Evolutionary conservation across 2,113 vertebrate species (phyloP), one percentile per base, ranked within the genome.

Genomic region (Tenebrosternarchus preto): DNA sequence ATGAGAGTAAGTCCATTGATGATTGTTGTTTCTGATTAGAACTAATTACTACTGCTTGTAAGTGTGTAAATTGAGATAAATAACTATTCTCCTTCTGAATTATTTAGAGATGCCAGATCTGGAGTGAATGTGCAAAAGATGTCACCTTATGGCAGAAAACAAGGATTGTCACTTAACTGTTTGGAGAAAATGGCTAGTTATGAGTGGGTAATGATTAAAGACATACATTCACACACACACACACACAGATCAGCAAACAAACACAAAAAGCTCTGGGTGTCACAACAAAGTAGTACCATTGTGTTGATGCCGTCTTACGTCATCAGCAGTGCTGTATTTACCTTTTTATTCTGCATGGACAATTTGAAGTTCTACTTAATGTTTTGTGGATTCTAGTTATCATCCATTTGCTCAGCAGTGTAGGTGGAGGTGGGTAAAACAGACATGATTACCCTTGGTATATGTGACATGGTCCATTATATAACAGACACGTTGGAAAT

Each of bases 41-140:
- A 53, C 53, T 19, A 31, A 57, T 73, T n/a, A n/a, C 9, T 39
- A 9, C 20, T 76, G 27, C 2, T 36, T 64, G 61, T 33, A 5
- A 31, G 15, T 12, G 3, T 71, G 57, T 36, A 55, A 57, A 22
- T 3, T 77, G 31, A 56, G 59, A 22, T 15, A 3, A 56, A 64
- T 76, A 59, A 55, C 70, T 24, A 25, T 60, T 43, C 0, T 50
- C 7, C 53, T 0, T 46, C 17, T 53, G 11, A 77, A 43, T 80
- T 76, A 36, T 74, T 85, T 87, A 39, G 98, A 99, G 94, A 97
- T 97, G 95, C 96, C 96, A 0, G 95, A 97, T 93, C 94, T 97
- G 87, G 96, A 98, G 90, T 99, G 95, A 95, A 88, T 73, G 83
- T 88, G 88, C 69, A 66, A 67, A 70, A 33, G 82, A 80, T 50